Base-by-base conservation (phyloP, 2,113 vertebrate genomes). In the Solea solea region DNA sequence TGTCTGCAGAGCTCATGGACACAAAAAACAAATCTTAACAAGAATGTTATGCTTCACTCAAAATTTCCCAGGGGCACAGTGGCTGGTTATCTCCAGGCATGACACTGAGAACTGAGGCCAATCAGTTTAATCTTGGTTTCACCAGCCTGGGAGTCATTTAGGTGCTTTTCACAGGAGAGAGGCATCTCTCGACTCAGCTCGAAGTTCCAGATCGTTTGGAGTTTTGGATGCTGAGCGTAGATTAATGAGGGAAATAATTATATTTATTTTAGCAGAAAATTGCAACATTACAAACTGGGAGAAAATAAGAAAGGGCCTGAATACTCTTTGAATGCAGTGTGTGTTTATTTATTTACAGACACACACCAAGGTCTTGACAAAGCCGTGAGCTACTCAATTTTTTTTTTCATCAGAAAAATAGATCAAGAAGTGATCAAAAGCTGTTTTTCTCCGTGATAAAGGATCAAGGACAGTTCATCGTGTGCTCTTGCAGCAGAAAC, bases 391-490 rank as follows among this genome's bases (percentile, higher is more conserved):
- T 16, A 6, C 25, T 62, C 15, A 41, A 45, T 28, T 11, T 7
- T 2, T 44, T 7, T 44, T 44, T 11, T 44, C 28, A 6, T 16
- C 12, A 40, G 34, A 2, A 6, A 58, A 58, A 58, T 6, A 42
- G 14, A 58, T 58, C 7, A 10, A 42, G 12, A 42, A 21, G 3
- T 13, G 27, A 12, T 55, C 25, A 55, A 58, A 41, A 57, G 59
- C 59, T 42, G 11, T 45, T 55, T 9, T 15, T 53, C 50, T 27
- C 54, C 5, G 13, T 28, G 28, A 41, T 48, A 67, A 46, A 2
- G 28, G 13, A 69, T 53, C 48, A 76, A 79, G 41, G 60, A 71
- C 49, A 52, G 42, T 53, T 71, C 50, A 56, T 42, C 39, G 28
- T 8, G 9, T 7, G 16, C 12, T 25, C 28, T 27, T 5, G n/a